Conservation (phyloP, 2,113 vertebrate species). For the Upupa epops region DNA sequence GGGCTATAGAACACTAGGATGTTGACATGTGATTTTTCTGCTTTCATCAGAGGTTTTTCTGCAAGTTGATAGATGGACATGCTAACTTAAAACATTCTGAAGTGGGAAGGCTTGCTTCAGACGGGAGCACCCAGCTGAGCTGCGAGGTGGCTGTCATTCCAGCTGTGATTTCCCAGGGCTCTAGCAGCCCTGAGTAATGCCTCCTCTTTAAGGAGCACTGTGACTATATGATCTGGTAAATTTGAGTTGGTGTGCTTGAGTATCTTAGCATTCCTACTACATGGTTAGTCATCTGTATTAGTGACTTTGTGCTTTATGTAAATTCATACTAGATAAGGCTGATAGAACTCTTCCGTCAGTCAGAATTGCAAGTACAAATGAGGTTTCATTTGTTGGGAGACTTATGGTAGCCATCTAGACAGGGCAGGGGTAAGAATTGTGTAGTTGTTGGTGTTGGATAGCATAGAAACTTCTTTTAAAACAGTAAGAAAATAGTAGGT, state of each 20-base stretch:
- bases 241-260: background rate
- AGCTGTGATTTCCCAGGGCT: background rate
- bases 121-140: background rate
- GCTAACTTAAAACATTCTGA: too few species aligned
- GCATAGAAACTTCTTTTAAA: background rate
- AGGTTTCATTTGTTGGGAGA: background rate
- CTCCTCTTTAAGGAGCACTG: accelerated
- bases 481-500: background rate
- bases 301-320: background rate
- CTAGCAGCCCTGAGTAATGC: background rate
- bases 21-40: background rate
- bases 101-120: background rate
- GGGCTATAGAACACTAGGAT: background rate
- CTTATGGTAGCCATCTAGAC: background rate
- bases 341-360: background rate
- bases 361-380: background rate
- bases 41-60: background rate
- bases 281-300: background rate
- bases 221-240: background rate
- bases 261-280: background rate
- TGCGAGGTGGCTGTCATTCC: background rate
- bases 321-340: background rate
- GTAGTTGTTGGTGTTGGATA: background rate
- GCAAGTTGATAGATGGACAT: background rate
- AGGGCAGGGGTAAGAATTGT: background rate